Percentiles rank a stretch among this genome's conserved stretches.
These are phyloP conservation scores for Dexiosoma caninum DNA, from an alignment of 2,888 invertebrate species.

Conservation along the genomic window DNA sequence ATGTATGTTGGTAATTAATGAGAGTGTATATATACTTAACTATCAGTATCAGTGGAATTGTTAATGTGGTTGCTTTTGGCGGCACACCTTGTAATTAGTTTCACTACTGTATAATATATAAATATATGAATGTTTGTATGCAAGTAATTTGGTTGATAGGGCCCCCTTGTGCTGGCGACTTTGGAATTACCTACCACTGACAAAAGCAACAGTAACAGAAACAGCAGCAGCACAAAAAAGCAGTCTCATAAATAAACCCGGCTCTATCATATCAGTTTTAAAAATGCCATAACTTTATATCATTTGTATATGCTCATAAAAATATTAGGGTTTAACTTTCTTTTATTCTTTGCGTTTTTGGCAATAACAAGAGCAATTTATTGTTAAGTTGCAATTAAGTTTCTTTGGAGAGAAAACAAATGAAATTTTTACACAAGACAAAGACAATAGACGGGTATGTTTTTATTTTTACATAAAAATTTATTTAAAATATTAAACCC, in stretches of 20 bases:
- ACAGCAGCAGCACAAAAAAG: constrained; percentile 45
- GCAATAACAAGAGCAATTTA: too few species aligned
- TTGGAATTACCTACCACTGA: constrained; percentile 11
- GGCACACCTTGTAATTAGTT: constrained; percentile 72
- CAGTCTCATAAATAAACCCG: constrained; percentile 61
- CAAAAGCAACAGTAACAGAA: background rate
- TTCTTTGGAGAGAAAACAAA: too few species aligned
- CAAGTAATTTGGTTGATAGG: constrained; percentile 43
- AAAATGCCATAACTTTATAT: constrained; percentile 56
- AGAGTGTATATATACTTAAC: background rate
- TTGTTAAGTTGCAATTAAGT: too few species aligned
- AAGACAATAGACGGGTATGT: too few species aligned
- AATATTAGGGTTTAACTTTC: background rate
- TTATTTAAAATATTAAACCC: too few species aligned
- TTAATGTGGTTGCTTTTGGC: constrained; percentile 54
- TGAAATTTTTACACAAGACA: too few species aligned
- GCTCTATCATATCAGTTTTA: constrained; percentile 56
- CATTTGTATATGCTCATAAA: constrained; percentile 34
- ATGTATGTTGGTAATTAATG: too few species aligned
- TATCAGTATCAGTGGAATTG: background rate
- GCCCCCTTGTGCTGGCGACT: constrained; percentile 33
- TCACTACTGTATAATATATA: constrained; percentile 68
- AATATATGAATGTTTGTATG: constrained; percentile 25
- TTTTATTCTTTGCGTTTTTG: too few species aligned
- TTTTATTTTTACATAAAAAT: too few species aligned